Percentiles rank a stretch among this genome's conserved stretches.
Conservation (phyloP, 2,888 invertebrate genomes). For the Hydroisotoma schaefferi region DNA sequence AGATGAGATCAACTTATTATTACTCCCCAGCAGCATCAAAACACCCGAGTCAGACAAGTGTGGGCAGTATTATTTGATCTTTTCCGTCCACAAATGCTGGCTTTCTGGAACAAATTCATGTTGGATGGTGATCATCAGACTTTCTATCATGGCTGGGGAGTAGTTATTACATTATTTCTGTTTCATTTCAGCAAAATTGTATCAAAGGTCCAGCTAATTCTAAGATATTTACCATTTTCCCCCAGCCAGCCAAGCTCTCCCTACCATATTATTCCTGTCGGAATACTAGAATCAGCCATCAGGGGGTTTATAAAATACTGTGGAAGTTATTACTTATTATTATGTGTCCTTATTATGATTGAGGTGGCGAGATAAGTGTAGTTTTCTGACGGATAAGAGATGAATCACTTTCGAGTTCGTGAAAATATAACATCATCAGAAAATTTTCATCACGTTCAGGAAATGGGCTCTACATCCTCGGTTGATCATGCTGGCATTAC, state of each 20-base stretch:
- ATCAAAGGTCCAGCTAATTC: too few species aligned
- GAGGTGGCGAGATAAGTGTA: background rate
- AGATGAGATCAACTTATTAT: slow-evolving; percentile 2
- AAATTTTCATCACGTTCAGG: slow-evolving; percentile 44
- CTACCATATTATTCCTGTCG: background rate
- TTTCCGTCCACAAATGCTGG: slow-evolving; percentile 3
- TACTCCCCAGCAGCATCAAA: background rate
- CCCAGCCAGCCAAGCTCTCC: background rate
- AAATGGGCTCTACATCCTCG: slow-evolving; percentile 34
- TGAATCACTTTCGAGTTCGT: slow-evolving; percentile 25
- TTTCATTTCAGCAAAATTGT: too few species aligned
- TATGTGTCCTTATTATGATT: background rate
- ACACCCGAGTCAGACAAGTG: background rate
- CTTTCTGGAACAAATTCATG: background rate
- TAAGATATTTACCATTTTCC: too few species aligned
- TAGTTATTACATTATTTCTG: slow-evolving; percentile 5
- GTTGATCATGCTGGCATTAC: too few species aligned
- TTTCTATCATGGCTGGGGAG: background rate
- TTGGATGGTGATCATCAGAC: background rate
- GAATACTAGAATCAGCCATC: too few species aligned
- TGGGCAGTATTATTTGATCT: slow-evolving; percentile 4
- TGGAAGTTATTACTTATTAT: too few species aligned
- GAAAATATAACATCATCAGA: slow-evolving; percentile 19
- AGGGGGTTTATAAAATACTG: too few species aligned
- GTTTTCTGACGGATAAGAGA: background rate